Base-by-base conservation (phyloP, 2,113 vertebrate genomes). In the Saguinus midas region DNA sequence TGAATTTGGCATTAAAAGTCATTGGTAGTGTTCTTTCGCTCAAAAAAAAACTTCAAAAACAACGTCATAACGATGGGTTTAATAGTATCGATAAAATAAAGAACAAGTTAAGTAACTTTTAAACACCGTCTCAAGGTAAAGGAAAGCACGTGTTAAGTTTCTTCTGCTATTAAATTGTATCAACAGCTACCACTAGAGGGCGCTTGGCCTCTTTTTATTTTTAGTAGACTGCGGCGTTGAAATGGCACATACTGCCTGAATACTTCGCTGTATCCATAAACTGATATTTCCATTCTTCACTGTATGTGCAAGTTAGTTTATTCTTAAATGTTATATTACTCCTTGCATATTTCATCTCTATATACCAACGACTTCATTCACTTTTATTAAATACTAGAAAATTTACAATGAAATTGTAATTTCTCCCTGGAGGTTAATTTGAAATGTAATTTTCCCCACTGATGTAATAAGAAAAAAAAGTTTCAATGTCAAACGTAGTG, bases 121-220 rank as follows among this genome's bases (percentile, higher is more conserved):
- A 91, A 58, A 94, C 10, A n/a, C 37, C 27, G 1, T 58, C 32
- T 48, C 37, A 68, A 66, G 23, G 6, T 58, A 52, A 57, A 64
- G 13, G 14, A 61, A 83, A 43, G 16, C 72, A 83, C 13, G 6
- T 37, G 21, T 27, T 45, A 7, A 7, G 23, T 5, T 96, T 96
- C 87, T 86, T 27, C 50, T 12, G 32, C 18, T 27, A 8, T 21
- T 80, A 72, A 45, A 58, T 64, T 85, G 87, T 97, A 90, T 90
- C 92, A 97, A 78, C 1, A 96, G 64, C 7, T 14, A 87, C 97
- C 97, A 97, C 97, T 92, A 97, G 97, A 52, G 97, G 97, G 97
- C 6, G 97, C 96, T 32, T 97, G 25, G 64, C 85, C 81, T 95
- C 96, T 96, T 97, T 95, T 96, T 95, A 91, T 95, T 96, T 79